phyloP scores from a whole-genome alignment of 2,113 vertebrate genomes.

The Sorex araneus region DNA sequence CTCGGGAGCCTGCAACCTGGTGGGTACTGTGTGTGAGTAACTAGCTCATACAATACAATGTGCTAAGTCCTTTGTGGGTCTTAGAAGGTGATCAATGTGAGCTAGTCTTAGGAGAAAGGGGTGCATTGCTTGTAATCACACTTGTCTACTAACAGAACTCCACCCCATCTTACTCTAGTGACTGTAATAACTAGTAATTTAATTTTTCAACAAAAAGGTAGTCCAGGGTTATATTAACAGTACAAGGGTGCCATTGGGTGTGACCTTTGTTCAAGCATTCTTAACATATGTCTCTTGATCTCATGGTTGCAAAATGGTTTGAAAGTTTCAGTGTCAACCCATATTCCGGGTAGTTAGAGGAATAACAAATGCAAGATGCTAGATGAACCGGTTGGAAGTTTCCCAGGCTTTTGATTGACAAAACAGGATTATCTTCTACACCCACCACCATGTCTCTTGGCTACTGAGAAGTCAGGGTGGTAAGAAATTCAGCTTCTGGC shows the following conservation, averaged over 20 bases:
- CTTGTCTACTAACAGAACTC: neutral
- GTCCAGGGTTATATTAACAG: neutral
- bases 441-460: neutral
- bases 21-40: fast-evolving
- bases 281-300: neutral
- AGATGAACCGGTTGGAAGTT: neutral
- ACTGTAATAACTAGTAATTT: conserved; percentile 1
- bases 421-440: neutral
- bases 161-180: neutral
- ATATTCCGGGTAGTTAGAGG: neutral
- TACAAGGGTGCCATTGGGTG: neutral
- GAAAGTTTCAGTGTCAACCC: neutral
- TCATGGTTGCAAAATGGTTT: neutral
- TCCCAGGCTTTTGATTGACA: conserved; percentile 5
- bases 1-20: neutral
- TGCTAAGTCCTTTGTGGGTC: neutral
- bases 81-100: neutral
- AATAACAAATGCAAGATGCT: neutral
- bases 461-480: neutral
- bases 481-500: neutral
- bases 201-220: neutral
- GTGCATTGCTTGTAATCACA: neutral
- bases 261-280: neutral
- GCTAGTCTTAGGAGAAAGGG: neutral
- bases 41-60: neutral